Base-by-base conservation (phyloP, 1,140 invertebrate species). In the Drosophila parabipectinata region DNA sequence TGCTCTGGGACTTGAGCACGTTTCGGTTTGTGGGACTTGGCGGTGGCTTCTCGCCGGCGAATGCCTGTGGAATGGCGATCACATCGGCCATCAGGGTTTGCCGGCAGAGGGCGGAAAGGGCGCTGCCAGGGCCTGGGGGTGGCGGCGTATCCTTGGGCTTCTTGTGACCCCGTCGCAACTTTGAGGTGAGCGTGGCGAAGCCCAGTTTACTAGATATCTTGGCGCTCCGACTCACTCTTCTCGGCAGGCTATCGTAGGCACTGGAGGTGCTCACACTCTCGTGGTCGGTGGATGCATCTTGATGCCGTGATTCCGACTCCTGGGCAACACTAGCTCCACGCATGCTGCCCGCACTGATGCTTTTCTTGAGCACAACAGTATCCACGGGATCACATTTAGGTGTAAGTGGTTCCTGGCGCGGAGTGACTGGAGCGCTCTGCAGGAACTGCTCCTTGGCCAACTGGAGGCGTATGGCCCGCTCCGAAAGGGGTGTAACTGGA, bases 281-380 rank as follows among this genome's bases (percentile, higher is more conserved):
- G 66, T 91, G 78, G 61, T 89, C 85, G 9, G 73, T 89, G 5
- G 73, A 69, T n/a, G 21, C 44, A 4, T 69, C 67, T 3, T 69
- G 67, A 5, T 73, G 39, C 45, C 50, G 52, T 63, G 71, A 1
- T 6, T n/a, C 15, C 52, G 79, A 15, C 39, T 50, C 63, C 26
- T 30, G 63, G 44, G 6, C 34, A 41, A 56, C 32, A 54, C 57
- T 44, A 15, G 52, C 68, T 9, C 77, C 77, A 0, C 77, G 54
- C 48, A 96, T 95, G 94, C 95, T 95, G 9, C 95, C 95, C 0
- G 94, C 95, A 72, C 95, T 96, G 1, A 95, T 94, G 24, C 95
- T 95, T 78, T 96, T 95, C 1, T 84, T 72, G 4, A 91, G 64
- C 44, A 58, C 28, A 3, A 58, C 32, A 0, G 37, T 8, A 0